Base-by-base conservation (phyloP, 2,113 vertebrate species). In the Lophotis ruficrista region DNA sequence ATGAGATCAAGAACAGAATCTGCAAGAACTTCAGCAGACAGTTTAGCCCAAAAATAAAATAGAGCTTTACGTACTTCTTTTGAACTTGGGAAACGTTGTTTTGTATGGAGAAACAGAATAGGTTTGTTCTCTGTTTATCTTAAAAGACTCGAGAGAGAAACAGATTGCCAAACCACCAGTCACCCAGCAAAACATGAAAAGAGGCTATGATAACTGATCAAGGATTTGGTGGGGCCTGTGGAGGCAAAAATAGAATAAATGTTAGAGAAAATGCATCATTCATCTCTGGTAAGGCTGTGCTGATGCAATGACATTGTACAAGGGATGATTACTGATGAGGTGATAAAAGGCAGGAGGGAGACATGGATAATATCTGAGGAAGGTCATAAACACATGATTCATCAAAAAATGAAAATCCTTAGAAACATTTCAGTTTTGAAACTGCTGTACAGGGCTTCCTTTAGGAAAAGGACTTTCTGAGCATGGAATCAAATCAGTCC, bases 351-450 rank as follows among this genome's bases (percentile, higher is more conserved):
- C 66, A 85, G 53, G 20, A 85, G 73, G 53, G 51, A 93, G 8
- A 30, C 43, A 65, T 80, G 82, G 83, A 88, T 94, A 69, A 56
- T 83, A 79, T n/a, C 43, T 83, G 57, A 57, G 43, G 70, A 93
- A 93, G 70, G 71, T 76, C 66, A 92, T 53, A 94, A 95, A 83
- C 54, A 93, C 22, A 53, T 69, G 94, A 92, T 75, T 90, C 66
- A 86, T 92, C 66, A 80, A 41, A 77, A 95, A 93, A 65, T 43
- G 54, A 68, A 35, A 94, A 87, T 69, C 48, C 57, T 92, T 88
- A 79, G 57, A 88, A 91, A 72, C 21, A 71, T 77, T 91, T 90
- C 20, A 5, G 8, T 72, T 73, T 83, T 83, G 35, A 72, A 88
- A 83, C 28, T 47, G 4, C 60, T 91, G 23, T 56, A 9, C 53